Base-by-base conservation (phyloP, 2,113 vertebrate species). In the Grallaria varia region DNA sequence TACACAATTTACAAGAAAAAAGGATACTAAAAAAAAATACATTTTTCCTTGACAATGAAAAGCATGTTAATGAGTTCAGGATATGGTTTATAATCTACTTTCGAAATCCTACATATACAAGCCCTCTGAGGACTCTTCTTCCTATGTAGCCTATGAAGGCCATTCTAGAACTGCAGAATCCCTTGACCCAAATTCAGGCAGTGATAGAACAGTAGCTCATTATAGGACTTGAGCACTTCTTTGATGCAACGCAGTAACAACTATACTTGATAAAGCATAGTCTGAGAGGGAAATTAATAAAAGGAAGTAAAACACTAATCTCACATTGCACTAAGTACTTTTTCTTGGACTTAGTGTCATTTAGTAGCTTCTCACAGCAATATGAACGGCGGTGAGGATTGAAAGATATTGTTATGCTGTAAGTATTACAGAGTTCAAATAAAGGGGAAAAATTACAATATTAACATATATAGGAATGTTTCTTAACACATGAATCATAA, bases 181-280 rank as follows among this genome's bases (percentile, higher is more conserved):
- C 2, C 30, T 58, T 7, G 0, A 35, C 40, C 3, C 14, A 72
- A 23, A 30, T 0, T 0, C 8, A 53, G 30, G 7, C 21, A 21
- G 15, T 1, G 0, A 27, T 3, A 0, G 0, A 90, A n/a, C 1
- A 25, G 49, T 30, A 67, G 4, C 8, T 72, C 18, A 11, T 15
- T 28, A 22, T 4, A 40, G 10, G 53, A 40, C 13, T 45, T 9
- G 3, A 55, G 1, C 3, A 7, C 60, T 81, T 28, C 28, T 75
- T 49, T 37, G 15, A 37, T n/a, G 7, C 23, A 47, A 23, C 9
- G 56, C 23, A n/a, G 27, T 28, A 33, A 66, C 37, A 73, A 9
- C 33, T 33, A 0, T 0, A 47, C 11, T 80, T 30, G 3, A 33
- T 19, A 33, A 5, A 82, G 3, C 10, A 14, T 4, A 75, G 5